These are phyloP conservation scores for Lordiphosa collinella DNA, from an alignment of 1,140 invertebrate genomes.

Conservation along the genomic window DNA sequence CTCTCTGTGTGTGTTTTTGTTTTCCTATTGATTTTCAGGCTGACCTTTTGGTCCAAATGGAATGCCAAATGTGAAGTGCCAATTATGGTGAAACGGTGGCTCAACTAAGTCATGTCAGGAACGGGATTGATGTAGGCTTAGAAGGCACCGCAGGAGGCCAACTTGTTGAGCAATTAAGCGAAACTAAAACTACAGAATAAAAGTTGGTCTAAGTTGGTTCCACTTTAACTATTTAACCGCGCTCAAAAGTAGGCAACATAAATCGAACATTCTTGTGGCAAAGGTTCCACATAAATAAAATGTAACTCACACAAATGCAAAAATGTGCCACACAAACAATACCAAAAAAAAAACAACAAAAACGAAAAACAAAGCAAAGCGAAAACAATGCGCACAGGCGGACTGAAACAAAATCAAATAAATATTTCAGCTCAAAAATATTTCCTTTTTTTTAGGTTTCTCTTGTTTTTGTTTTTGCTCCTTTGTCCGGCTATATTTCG, in stretches of 20 bases:
- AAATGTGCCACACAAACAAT: slow-evolving; percentile 20
- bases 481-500: slow-evolving; percentile 28
- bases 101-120: slow-evolving; percentile 10
- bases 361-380: slow-evolving; percentile 13
- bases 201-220: no score
- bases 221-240: background rate
- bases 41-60: background rate
- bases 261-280: background rate
- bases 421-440: slow-evolving; percentile 62
- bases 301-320: slow-evolving; percentile 13
- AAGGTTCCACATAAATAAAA: slow-evolving; percentile 8
- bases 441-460: slow-evolving; percentile 30
- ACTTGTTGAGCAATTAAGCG: slow-evolving; percentile 61
- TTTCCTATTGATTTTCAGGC: no score
- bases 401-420: slow-evolving; percentile 64
- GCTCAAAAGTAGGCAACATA: slow-evolving; percentile 9
- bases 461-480: slow-evolving; percentile 4
- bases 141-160: slow-evolving; percentile 43
- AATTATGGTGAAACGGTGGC: slow-evolving; percentile 28
- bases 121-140: background rate
- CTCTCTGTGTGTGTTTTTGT: no score
- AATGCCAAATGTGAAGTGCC: slow-evolving; percentile 34
- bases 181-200: no score
- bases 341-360: slow-evolving; percentile 16
- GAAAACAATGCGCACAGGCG: slow-evolving; percentile 38